Evolutionary conservation across 1,140 invertebrate species (phyloP), one percentile per base, ranked within the genome.

Genomic region (Gerris buenoi): DNA sequence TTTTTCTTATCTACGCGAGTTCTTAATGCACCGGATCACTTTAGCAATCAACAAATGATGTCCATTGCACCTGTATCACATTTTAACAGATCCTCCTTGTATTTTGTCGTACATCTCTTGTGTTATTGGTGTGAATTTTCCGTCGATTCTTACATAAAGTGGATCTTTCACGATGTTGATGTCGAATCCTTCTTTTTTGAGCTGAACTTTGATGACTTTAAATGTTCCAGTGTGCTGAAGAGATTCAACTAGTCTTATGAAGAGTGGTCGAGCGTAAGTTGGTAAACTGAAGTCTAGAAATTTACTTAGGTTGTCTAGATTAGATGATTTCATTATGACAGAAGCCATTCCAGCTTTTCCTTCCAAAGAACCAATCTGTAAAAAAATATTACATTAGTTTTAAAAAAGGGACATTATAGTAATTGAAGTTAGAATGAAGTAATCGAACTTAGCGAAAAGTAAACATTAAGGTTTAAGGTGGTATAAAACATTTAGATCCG

Each of bases 331-430:
- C 75, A 93, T 91, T 2, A 90, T 85, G 71, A 98, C 91, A 18
- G 93, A 90, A 15, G 86, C 93, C 96, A 98, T 98, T 25, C 96
- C 96, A 63, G 93, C 94, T 77, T 85, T 86, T 10, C 96, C 96
- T 82, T 99, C 96, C 29, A 84, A 79, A 68, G 89, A 84, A 69
- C 86, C 85, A 70, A 90, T 81, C 88, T 46, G 33, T 18, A 18
- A 46, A 10, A 46, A 46, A 46, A 46, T 10, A 18, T 46, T 10
- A 5, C 33, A 27, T 68, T 66, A 25, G 1, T 29, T 67, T 10
- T 2, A 15, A 67, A 67, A 62, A 26, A 27, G n/a, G n/a, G n/a
- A n/a, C n/a, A n/a, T n/a, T n/a, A n/a, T n/a, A n/a, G n/a, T n/a
- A n/a, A n/a, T n/a, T n/a, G n/a, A n/a, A n/a, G n/a, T n/a, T n/a